These are phyloP conservation scores for Lordiphosa andalusiaca DNA, from an alignment of 2,888 invertebrate genomes.

Conservation along the genomic window DNA sequence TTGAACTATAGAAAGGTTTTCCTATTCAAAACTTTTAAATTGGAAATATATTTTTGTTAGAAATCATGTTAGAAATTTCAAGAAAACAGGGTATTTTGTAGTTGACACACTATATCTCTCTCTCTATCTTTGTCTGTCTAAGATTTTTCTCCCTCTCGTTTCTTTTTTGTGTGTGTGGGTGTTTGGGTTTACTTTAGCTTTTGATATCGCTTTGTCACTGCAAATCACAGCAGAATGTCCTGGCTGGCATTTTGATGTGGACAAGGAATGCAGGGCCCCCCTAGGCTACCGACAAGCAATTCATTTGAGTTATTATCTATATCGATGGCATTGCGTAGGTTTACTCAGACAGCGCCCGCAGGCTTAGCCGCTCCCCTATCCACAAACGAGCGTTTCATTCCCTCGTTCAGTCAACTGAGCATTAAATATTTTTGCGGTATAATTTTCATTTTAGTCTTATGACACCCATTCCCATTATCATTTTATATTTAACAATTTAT, in stretches of 20 bases:
- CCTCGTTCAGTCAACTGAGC: too few relatives aligned
- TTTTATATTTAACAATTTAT: conserved; percentile 24
- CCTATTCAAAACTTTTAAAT: too few relatives aligned
- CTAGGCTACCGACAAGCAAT: conserved; percentile 37
- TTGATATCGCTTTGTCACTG: conserved; percentile 24
- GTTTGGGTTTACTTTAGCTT: neutral
- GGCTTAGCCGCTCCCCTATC: too few relatives aligned
- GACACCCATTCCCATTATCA: conserved; percentile 42
- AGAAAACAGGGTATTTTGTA: too few relatives aligned
- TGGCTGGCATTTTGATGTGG: conserved; percentile 35
- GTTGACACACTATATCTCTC: too few relatives aligned
- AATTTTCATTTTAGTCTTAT: conserved; percentile 43
- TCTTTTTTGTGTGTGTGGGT: neutral
- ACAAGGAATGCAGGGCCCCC: conserved; percentile 11
- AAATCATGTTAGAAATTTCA: too few relatives aligned
- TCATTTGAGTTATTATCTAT: conserved; percentile 66
- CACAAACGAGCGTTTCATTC: too few relatives aligned
- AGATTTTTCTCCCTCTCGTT: conserved; percentile 9
- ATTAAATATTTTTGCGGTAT: conserved; percentile 10
- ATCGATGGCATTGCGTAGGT: conserved; percentile 37
- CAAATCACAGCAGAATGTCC: conserved; percentile 54
- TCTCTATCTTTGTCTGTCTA: conserved; percentile 13
- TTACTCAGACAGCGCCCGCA: too few relatives aligned
- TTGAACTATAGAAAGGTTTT: too few relatives aligned
- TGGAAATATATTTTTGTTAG: too few relatives aligned